Evolutionary conservation across 1,140 invertebrate species (phyloP).

Genomic region (Plutomurus gul): DNA sequence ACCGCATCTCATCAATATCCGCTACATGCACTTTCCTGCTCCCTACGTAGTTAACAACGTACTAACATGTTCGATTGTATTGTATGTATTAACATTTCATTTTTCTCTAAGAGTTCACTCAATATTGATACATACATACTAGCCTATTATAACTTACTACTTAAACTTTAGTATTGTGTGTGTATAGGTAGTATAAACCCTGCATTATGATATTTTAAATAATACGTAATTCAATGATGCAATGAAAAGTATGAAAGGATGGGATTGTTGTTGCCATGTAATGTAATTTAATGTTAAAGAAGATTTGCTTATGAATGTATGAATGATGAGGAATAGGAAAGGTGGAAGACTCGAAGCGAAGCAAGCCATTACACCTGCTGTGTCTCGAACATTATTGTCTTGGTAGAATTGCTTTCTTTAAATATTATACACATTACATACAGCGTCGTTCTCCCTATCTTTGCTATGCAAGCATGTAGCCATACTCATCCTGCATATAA

Average conservation of each 20-base stretch:
- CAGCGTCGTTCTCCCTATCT: not conserved
- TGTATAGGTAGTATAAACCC: not conserved
- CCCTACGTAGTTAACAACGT: too few species aligned
- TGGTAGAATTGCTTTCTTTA: constrained; percentile 36
- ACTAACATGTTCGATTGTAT: too few species aligned
- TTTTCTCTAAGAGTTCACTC: not conserved
- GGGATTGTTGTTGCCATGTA: not conserved
- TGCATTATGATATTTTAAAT: not conserved
- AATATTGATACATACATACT: too few species aligned
- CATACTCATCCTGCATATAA: too few species aligned
- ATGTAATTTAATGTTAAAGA: not conserved
- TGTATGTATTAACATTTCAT: not conserved
- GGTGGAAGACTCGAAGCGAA: constrained; percentile 3
- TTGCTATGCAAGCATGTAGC: too few species aligned
- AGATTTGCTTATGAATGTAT: constrained; percentile 10
- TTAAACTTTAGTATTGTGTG: too few species aligned
- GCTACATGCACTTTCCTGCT: too few species aligned
- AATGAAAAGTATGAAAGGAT: not conserved
- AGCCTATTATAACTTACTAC: too few species aligned
- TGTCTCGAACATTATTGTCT: constrained; percentile 41
- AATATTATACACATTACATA: constrained; percentile 27
- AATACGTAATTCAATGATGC: not conserved
- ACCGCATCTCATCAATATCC: not conserved
- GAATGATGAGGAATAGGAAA: constrained; percentile 14
- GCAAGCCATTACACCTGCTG: constrained; percentile 39